A percentile compares a stretch with the other conserved stretches of the same genome.
Evolutionary conservation across 2,888 invertebrate genomes (phyloP).

Genomic region (Pachymerium ferrugineum): DNA sequence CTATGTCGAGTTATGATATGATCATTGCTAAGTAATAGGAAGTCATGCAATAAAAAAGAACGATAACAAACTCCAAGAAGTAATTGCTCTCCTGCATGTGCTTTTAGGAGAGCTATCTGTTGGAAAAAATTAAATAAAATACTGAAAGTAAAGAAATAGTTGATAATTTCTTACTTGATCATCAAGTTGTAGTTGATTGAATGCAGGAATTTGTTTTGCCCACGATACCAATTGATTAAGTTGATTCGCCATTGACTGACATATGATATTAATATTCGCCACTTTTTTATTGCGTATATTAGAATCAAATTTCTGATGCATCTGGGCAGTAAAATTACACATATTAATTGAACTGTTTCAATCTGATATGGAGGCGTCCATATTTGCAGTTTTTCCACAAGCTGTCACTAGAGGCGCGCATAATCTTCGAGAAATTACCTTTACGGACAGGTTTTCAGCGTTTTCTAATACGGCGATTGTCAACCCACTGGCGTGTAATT

Average conservation of each 20-base stretch:
- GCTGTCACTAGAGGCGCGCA: too few species aligned
- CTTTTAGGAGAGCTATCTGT: constrained; percentile 82
- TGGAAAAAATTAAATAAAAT: constrained; percentile 35
- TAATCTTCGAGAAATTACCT: constrained; percentile 54
- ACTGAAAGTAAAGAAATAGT: background rate
- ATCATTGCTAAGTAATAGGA: constrained; percentile 89
- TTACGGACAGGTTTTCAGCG: constrained; percentile 86
- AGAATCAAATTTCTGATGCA: constrained; percentile 45
- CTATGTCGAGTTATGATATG: constrained; percentile 84
- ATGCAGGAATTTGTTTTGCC: constrained; percentile 97
- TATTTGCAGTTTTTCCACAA: too few species aligned
- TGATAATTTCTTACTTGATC: constrained; percentile 68
- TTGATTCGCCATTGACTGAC: constrained; percentile 97
- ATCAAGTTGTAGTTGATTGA: constrained; percentile 86
- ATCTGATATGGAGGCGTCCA: too few species aligned
- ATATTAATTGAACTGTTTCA: background rate
- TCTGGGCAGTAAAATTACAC: background rate
- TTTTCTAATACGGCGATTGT: constrained; percentile 82
- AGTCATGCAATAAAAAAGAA: constrained; percentile 85
- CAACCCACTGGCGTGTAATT: constrained; percentile 68
- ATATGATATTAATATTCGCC: constrained; percentile 91
- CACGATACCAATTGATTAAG: constrained; percentile 92
- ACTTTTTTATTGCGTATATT: constrained; percentile 78
- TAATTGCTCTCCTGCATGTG: constrained; percentile 93
- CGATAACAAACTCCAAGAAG: constrained; percentile 88